These are phyloP conservation scores for Formica selysi DNA, from an alignment of 1,140 invertebrate species.

Conservation along the genomic window DNA sequence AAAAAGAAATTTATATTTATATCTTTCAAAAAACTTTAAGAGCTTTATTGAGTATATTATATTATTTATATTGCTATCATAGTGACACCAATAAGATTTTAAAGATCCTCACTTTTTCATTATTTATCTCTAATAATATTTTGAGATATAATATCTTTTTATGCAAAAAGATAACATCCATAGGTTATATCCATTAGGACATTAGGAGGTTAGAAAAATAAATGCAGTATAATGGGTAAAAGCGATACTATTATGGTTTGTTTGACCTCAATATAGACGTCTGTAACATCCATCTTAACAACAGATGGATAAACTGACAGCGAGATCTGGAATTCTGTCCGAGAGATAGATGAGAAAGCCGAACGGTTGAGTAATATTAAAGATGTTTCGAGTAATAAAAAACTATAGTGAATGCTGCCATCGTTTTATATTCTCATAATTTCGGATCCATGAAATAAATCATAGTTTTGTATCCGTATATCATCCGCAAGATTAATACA, in stretches of 20 bases:
- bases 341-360: constrained; percentile 53
- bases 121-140: background rate
- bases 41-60: too few relatives aligned
- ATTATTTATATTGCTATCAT: too few relatives aligned
- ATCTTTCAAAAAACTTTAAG: background rate
- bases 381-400: constrained; percentile 57
- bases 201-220: constrained; percentile 20
- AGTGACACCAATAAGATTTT: too few relatives aligned
- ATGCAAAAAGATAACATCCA: background rate
- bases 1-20: background rate
- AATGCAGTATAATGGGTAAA: background rate
- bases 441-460: constrained; percentile 50
- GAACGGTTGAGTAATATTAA: constrained; percentile 60
- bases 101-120: too few relatives aligned
- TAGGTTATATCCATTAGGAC: background rate
- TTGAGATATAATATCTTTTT: background rate
- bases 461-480: constrained; percentile 36
- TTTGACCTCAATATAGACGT: constrained; percentile 58
- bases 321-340: constrained; percentile 56
- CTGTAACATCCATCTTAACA: constrained; percentile 58
- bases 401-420: constrained; percentile 34
- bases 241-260: constrained; percentile 52
- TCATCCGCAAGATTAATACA: constrained; percentile 27
- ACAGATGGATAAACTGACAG: constrained; percentile 61
- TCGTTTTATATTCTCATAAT: constrained; percentile 55